These are phyloP conservation scores for Tetrax tetrax DNA, from an alignment of 2,113 vertebrate species.

Conservation along the genomic window DNA sequence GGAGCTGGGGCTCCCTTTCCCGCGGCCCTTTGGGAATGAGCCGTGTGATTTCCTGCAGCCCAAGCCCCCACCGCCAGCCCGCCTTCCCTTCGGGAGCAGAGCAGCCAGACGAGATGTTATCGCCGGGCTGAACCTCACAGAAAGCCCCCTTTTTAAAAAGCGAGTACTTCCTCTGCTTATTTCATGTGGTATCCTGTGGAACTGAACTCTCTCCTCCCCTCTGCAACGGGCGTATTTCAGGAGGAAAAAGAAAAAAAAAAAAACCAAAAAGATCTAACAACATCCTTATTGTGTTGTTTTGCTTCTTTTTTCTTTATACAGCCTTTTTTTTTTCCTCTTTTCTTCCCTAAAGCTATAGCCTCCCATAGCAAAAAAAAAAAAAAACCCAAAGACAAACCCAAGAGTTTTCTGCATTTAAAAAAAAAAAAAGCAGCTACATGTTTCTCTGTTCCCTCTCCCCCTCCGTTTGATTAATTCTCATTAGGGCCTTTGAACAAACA, in stretches of 20 bases:
- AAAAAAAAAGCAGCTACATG: not conserved
- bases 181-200: conserved; percentile 76
- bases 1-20: not conserved
- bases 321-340: not conserved
- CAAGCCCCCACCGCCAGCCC: not conserved
- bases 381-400: not conserved
- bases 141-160: conserved; percentile 72
- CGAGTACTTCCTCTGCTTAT: conserved; percentile 74
- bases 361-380: not conserved
- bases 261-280: conserved; percentile 45
- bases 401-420: not conserved
- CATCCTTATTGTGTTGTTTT: conserved; percentile 58
- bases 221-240: not conserved
- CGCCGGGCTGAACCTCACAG: conserved; percentile 65
- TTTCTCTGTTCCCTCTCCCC: not conserved
- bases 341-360: not conserved
- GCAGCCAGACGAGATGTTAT: conserved; percentile 80
- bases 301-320: not conserved
- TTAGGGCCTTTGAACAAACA: conserved; percentile 74
- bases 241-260: conserved; percentile 31
- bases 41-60: conserved; percentile 63
- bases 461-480: conserved; percentile 68
- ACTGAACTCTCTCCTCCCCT: conserved; percentile 42
- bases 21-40: not conserved
- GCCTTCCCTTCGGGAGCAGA: conserved; percentile 62